A percentile compares a stretch with the other conserved stretches of the same genome.
Evolutionary conservation across 2,888 invertebrate species (phyloP).

Genomic region (Esperia sulphurella): DNA sequence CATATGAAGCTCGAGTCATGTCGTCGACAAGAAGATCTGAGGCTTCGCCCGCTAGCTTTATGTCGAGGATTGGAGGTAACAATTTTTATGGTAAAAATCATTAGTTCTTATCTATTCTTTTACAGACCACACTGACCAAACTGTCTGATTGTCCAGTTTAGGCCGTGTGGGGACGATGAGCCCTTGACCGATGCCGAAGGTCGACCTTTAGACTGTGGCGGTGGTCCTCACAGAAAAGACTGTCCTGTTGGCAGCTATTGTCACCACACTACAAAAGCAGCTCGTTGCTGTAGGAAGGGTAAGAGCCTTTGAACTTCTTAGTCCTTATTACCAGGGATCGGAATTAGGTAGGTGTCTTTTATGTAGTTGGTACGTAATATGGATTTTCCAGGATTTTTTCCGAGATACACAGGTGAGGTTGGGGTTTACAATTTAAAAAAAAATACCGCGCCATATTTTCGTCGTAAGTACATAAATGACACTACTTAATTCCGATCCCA

Average conservation of each 20-base stretch:
- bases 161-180: slow-evolving; percentile 90
- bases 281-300: slow-evolving; percentile 93
- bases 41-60: slow-evolving; percentile 86
- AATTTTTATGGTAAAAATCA: no score
- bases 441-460: no score
- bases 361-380: no score
- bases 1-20: slow-evolving; percentile 93
- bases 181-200: slow-evolving; percentile 85
- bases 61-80: slow-evolving; percentile 88
- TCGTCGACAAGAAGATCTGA: slow-evolving; percentile 87
- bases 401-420: no score
- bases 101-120: no score
- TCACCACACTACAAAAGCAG: slow-evolving; percentile 89
- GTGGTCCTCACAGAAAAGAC: slow-evolving; percentile 86
- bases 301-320: not conserved
- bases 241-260: slow-evolving; percentile 93
- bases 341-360: no score
- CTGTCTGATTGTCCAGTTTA: slow-evolving; percentile 38
- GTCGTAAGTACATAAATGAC: no score
- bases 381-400: no score
- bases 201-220: slow-evolving; percentile 88
- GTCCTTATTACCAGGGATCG: no score
- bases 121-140: not conserved
- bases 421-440: no score
- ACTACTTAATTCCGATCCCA: no score